These are phyloP conservation scores for Nycticryphes semicollaris DNA, from an alignment of 2,113 vertebrate genomes.

Conservation along the genomic window DNA sequence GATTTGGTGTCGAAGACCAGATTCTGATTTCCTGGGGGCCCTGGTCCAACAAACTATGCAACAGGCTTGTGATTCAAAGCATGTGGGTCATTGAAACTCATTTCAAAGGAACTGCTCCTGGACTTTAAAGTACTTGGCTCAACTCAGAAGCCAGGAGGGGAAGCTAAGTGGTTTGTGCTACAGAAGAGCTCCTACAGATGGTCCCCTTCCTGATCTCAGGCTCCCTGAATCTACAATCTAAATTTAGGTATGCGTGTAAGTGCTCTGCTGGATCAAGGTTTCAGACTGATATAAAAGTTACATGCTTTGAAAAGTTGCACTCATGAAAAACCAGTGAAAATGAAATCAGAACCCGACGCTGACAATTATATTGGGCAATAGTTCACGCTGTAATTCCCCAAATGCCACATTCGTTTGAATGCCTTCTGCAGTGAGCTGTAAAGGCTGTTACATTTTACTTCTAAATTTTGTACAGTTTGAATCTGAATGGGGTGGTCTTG, in stretches of 20 bases:
- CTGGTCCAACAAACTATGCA: conserved; percentile 42
- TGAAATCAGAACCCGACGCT: background rate
- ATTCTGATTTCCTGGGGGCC: conserved; percentile 51
- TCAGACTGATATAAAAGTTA: conserved; percentile 30
- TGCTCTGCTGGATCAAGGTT: conserved; percentile 48
- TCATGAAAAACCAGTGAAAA: conserved; percentile 39
- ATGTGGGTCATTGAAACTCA: conserved; percentile 55
- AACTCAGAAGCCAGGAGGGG: conserved; percentile 51
- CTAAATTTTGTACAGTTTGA: conserved; percentile 22
- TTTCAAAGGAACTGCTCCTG: conserved; percentile 51
- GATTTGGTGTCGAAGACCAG: background rate
- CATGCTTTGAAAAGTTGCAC: conserved; percentile 35
- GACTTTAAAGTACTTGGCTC: conserved; percentile 62
- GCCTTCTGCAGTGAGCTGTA: conserved; percentile 26
- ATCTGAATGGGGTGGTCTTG: conserved; percentile 27
- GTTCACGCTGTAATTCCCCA: conserved; percentile 21
- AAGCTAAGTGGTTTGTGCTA: conserved; percentile 43
- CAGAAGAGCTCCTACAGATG: conserved; percentile 50
- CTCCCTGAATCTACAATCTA: conserved; percentile 50
- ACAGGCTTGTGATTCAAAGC: conserved; percentile 60
- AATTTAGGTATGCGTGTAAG: conserved; percentile 40
- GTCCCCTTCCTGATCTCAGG: conserved; percentile 49
- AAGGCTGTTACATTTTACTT: conserved; percentile 18
- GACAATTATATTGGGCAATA: conserved; percentile 37
- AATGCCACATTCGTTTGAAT: background rate